These are phyloP conservation scores for Oceanites oceanicus DNA, from an alignment of 2,113 vertebrate genomes.

Conservation along the genomic window DNA sequence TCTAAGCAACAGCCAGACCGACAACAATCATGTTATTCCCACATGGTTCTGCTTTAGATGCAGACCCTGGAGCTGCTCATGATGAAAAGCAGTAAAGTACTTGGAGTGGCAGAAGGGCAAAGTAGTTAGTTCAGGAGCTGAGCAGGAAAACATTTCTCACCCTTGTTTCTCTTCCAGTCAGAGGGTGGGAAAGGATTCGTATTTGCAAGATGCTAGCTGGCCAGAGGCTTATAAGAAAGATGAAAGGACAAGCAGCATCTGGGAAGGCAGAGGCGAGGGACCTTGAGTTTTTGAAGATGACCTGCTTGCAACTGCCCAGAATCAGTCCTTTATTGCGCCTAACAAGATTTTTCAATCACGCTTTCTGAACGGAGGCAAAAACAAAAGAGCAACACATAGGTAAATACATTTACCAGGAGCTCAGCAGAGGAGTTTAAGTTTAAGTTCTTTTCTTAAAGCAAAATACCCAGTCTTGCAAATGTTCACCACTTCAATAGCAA, in stretches of 20 bases:
- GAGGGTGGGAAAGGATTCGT: background rate
- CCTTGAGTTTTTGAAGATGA: background rate
- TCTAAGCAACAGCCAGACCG: background rate
- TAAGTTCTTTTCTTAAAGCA: background rate
- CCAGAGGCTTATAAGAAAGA: constrained; percentile 22
- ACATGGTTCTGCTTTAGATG: constrained; percentile 15
- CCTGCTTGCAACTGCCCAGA: background rate
- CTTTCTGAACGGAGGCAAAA: background rate
- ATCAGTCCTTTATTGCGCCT: background rate
- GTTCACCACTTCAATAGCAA: background rate
- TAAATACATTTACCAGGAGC: background rate
- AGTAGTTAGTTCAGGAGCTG: constrained; percentile 11
- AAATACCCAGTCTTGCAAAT: background rate
- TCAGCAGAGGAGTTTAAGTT: background rate
- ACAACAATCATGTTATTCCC: constrained; percentile 15
- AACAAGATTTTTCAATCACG: background rate
- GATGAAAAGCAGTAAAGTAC: constrained; percentile 38
- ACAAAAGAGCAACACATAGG: background rate
- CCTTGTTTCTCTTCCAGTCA: background rate
- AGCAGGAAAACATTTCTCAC: constrained; percentile 32
- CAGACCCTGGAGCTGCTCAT: background rate
- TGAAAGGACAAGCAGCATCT: constrained; percentile 15
- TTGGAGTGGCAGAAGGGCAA: constrained; percentile 31
- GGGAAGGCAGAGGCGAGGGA: background rate
- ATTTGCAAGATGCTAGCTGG: constrained; percentile 3